Base-by-base conservation (phyloP, 2,797 vertebrate genomes). In the Chaunax sp. region DNA sequence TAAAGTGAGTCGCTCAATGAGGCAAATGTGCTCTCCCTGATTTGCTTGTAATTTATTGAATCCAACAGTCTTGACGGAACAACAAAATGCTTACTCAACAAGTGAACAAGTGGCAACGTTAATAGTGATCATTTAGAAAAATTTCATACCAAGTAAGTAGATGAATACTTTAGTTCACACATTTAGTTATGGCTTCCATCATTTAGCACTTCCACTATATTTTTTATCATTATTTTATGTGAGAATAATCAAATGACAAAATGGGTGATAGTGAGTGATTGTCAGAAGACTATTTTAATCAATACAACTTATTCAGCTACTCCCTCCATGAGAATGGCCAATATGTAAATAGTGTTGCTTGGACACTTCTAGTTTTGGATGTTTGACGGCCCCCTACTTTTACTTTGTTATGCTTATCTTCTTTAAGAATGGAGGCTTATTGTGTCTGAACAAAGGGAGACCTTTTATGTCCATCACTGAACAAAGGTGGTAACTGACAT, bases 401-500 rank as follows among this genome's bases (percentile, higher is more conserved):
- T 90, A 91, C 92, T 92, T 93, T 93, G 92, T 94, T 92, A 92
- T 93, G 90, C 82, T 90, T 92, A 92, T 94, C 91, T 91, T 87
- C 79, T 80, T 85, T 78, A 80, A 90, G 89, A 94, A 93, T 79
- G 85, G 85, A 84, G 79, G 70, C 82, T 74, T 83, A 92, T 93
- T 93, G 91, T 91, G 86, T 70, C 26, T 5, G 72, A 82, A 90
- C 85, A 91, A 94, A 93, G 86, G 91, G 85, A 80, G 26, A 80
- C 72, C 92, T 92, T 93, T 92, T 86, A 94, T 95, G 92, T 96
- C 93, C 94, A 93, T 94, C 93, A 93, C 75, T 65, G 88, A 90
- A 95, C 94, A 96, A 97, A 95, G 95, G 94, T 91, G 84, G 82
- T 79, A 88, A 93, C 93, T 92, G 93, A 92, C 92, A 93, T 84